phyloP scores from a whole-genome alignment of 92 coral and sea anemone genomes.

The Heliopora coerulea region DNA sequence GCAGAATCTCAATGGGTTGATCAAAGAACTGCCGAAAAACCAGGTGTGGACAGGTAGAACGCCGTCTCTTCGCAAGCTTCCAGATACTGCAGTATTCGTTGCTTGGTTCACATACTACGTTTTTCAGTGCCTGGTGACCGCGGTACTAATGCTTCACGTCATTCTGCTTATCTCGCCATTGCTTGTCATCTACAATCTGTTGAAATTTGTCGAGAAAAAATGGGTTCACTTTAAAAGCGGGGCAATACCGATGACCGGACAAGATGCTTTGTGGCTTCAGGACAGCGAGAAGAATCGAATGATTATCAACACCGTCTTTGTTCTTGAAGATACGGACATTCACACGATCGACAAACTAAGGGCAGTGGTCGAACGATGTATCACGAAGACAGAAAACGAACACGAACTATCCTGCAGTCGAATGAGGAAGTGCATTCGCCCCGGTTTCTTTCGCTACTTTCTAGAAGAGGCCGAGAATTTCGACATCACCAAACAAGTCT shows the following conservation, averaged over 20 bases:
- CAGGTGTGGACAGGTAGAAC: slow-evolving; percentile 9
- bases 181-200: slow-evolving; percentile 45
- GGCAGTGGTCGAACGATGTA: slow-evolving; percentile 58
- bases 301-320: slow-evolving; percentile 55
- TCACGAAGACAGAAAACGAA: slow-evolving; percentile 44
- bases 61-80: neutral
- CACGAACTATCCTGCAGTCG: slow-evolving; percentile 69
- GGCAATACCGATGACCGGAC: slow-evolving; percentile 60
- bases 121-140: slow-evolving; percentile 55
- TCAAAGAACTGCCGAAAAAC: neutral
- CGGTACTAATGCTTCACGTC: slow-evolving; percentile 32
- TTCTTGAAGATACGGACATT: slow-evolving; percentile 33
- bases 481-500: slow-evolving; percentile 71
- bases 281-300: slow-evolving; percentile 60
- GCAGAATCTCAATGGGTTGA: neutral
- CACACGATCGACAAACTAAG: slow-evolving; percentile 54
- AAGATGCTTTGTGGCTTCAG: slow-evolving; percentile 84
- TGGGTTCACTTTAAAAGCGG: slow-evolving; percentile 43
- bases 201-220: slow-evolving; percentile 60
- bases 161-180: slow-evolving; percentile 50
- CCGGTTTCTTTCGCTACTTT: slow-evolving; percentile 84
- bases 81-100: neutral
- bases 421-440: slow-evolving; percentile 52
- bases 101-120: slow-evolving; percentile 40
- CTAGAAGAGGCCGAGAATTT: slow-evolving; percentile 70